Conservation (phyloP, 2,888 invertebrate species). For the Poecilus cupreus region DNA sequence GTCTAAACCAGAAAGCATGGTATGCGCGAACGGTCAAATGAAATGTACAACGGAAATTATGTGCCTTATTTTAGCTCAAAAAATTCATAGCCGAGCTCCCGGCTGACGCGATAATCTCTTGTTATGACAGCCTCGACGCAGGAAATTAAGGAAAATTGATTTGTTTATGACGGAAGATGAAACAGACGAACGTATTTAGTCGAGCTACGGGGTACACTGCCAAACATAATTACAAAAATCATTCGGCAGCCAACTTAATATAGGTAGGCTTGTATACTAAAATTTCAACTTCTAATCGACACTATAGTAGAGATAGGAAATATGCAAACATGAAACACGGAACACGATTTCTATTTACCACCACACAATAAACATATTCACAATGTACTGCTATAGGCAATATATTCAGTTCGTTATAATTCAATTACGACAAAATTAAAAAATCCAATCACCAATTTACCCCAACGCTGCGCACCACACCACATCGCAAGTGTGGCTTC, state of each 20-base stretch:
- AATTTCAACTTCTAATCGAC: too few species aligned
- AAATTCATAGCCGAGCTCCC: conserved; percentile 40
- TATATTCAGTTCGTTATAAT: too few species aligned
- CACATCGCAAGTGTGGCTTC: not conserved
- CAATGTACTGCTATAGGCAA: too few species aligned
- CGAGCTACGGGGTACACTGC: conserved; percentile 9
- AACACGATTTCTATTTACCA: too few species aligned
- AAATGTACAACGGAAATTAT: conserved; percentile 48
- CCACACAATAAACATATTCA: too few species aligned
- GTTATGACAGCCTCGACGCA: conserved; percentile 37
- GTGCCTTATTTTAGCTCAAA: conserved; percentile 51
- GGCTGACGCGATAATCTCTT: conserved; percentile 46
- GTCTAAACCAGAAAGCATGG: conserved; percentile 31
- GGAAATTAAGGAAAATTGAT: conserved; percentile 55
- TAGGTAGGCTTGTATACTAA: too few species aligned
- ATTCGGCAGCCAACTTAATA: too few species aligned
- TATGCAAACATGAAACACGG: too few species aligned
- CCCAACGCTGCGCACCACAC: too few species aligned
- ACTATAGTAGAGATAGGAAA: too few species aligned
- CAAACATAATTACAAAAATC: conserved; percentile 41
- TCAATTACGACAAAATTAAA: not conserved
- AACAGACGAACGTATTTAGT: not conserved
- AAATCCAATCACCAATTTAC: not conserved
- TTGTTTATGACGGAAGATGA: conserved; percentile 41
- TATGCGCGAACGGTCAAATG: conserved; percentile 3